A percentile compares a stretch with the other conserved stretches of the same genome.
These are phyloP conservation scores for Manis javanica DNA, from an alignment of 2,797 vertebrate species.

Conservation along the genomic window DNA sequence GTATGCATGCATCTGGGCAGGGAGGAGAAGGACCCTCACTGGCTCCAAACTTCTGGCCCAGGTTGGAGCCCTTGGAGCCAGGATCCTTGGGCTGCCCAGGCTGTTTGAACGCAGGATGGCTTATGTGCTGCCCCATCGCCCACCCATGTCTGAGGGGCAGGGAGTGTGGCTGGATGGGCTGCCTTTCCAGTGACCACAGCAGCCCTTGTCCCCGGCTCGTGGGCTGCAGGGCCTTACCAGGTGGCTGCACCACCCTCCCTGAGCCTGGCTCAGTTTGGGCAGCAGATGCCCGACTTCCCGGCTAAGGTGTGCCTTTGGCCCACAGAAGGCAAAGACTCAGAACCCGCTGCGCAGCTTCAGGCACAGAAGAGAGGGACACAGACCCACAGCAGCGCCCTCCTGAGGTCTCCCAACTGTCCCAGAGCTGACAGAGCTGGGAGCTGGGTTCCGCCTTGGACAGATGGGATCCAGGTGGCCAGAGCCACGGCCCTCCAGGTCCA, in stretches of 20 bases:
- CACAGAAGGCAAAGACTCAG: slow-evolving; percentile 83
- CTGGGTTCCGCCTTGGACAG: neutral
- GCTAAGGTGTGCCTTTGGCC: neutral
- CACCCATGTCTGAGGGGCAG: no score
- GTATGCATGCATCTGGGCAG: neutral
- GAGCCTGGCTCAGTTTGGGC: neutral
- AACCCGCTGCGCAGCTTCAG: slow-evolving; percentile 93
- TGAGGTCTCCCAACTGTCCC: slow-evolving; percentile 51
- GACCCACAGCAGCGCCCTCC: slow-evolving; percentile 56
- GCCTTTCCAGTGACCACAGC: neutral
- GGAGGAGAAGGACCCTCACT: neutral
- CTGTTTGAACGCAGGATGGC: neutral
- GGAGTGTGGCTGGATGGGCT: no score
- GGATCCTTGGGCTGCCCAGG: rapidly evolving
- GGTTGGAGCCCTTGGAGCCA: neutral
- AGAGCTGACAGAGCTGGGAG: rapidly evolving
- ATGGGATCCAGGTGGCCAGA: neutral
- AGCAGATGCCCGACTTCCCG: rapidly evolving
- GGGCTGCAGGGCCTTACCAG: neutral
- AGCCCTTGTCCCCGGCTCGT: neutral
- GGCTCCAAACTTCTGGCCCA: neutral
- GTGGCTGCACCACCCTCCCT: neutral
- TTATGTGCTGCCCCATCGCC: no score
- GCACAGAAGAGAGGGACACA: slow-evolving; percentile 81
- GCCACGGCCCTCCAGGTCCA: neutral